Evolutionary conservation across 2,888 invertebrate genomes (phyloP).

Genomic region (Cryptophagus acutangulus): DNA sequence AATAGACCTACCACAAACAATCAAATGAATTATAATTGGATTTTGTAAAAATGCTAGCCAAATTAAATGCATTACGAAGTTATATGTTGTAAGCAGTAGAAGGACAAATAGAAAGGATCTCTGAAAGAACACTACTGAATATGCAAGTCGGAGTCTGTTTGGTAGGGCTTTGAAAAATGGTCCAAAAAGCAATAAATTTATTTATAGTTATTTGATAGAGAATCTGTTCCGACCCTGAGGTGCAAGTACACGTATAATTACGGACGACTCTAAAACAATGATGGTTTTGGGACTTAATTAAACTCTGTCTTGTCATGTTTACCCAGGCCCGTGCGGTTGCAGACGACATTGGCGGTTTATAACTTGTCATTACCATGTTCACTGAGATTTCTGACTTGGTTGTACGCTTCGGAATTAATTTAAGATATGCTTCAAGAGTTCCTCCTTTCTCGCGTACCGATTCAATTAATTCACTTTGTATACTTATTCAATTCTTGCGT

Average conservation of each 20-base stretch:
- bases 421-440: slow-evolving; percentile 35
- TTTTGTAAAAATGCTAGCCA: too few relatives aligned
- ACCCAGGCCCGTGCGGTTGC: slow-evolving; percentile 42
- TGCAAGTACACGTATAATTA: slow-evolving; percentile 41
- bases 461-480: slow-evolving; percentile 32
- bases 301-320: slow-evolving; percentile 49
- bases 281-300: slow-evolving; percentile 48
- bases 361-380: slow-evolving; percentile 47
- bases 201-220: slow-evolving; percentile 2
- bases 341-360: slow-evolving; percentile 45
- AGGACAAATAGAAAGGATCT: too few relatives aligned
- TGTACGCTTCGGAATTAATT: slow-evolving; percentile 38
- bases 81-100: too few relatives aligned
- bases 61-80: too few relatives aligned
- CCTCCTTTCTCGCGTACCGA: slow-evolving; percentile 33
- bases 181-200: too few relatives aligned
- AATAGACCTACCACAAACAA: too few relatives aligned
- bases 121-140: too few relatives aligned
- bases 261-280: slow-evolving; percentile 43
- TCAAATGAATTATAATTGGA: too few relatives aligned
- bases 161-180: too few relatives aligned
- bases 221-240: slow-evolving; percentile 20
- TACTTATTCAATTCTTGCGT: slow-evolving; percentile 28
- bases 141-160: too few relatives aligned
- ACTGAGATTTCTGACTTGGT: slow-evolving; percentile 40